Evolutionary conservation across 2,113 vertebrate species (phyloP), one percentile per base, ranked within the genome.

Genomic region (Dicentrarchus labrax): DNA sequence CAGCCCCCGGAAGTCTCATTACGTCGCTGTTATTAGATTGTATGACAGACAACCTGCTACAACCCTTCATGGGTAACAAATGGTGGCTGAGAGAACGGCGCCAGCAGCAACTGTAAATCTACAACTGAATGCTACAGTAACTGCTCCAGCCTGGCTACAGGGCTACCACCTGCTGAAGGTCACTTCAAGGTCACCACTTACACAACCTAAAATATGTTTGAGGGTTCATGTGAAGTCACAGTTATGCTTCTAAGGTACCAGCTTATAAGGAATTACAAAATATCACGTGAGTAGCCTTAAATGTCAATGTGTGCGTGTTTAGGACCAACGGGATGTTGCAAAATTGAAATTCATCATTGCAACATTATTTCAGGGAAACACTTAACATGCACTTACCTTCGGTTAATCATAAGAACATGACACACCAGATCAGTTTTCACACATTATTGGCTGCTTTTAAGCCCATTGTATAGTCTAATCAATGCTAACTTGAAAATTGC

Each of bases 21-120:
- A 70, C 38, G 17, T 75, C 4, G 9, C n/a, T 59, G 50, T 65
- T 66, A 78, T 79, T 80, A 66, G 54, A 85, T 75, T 80, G 11
- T 24, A 39, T 15, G 6, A 57, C 24, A 57, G 48, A 56, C 30
- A 69, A 76, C 30, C 30, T 80, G 38, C 54, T 54, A 59, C 13
- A 12, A 43, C 19, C n/a, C 66, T 11, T 75, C 39, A 38, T 7
- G 5, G 43, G n/a, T 71, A 57, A 80, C 43, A 21, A 47, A 82
- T 57, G 15, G 41, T 51, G 38, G 30, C 17, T 1, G n/a, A 56
- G 66, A 48, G 19, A 73, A 6, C 56, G 69, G 75, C 22, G 50
- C 48, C 62, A 75, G 65, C 4, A 57, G 47, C 51, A 71, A 39
- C 15, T 57, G 24, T 47, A 53, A 74, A 66, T 60, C 36, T 30